phyloP scores from a whole-genome alignment of 2,113 vertebrate genomes.

The Uria lomvia region DNA sequence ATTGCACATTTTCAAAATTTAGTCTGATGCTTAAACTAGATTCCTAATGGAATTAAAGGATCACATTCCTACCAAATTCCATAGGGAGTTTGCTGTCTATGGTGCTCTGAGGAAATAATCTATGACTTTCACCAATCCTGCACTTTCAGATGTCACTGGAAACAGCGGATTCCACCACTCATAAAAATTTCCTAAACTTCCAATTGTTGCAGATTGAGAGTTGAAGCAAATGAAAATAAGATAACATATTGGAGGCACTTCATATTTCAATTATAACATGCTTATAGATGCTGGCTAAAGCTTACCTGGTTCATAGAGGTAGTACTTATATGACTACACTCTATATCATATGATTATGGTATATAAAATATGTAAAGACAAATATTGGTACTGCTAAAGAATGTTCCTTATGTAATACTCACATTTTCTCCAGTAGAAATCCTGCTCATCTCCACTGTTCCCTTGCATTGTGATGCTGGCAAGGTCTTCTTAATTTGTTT shows the following conservation, averaged over 20 bases:
- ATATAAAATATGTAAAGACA: background rate
- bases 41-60: background rate
- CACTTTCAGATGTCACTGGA: background rate
- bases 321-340: background rate
- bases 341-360: background rate
- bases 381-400: background rate
- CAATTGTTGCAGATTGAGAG: background rate
- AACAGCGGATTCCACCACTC: background rate
- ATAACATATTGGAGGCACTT: background rate
- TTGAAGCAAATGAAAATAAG: background rate
- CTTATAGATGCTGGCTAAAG: background rate
- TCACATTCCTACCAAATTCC: background rate
- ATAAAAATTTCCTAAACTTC: background rate
- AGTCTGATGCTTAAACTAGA: background rate
- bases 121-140: background rate
- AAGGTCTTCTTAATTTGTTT: background rate
- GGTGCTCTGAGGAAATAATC: background rate
- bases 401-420: background rate
- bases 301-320: background rate
- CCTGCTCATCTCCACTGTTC: background rate
- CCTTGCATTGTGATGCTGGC: background rate
- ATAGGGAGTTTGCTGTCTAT: background rate
- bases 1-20: background rate
- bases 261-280: background rate
- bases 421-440: background rate